phyloP scores from a whole-genome alignment of 2,113 vertebrate genomes.

The Vireo altiloquus region DNA sequence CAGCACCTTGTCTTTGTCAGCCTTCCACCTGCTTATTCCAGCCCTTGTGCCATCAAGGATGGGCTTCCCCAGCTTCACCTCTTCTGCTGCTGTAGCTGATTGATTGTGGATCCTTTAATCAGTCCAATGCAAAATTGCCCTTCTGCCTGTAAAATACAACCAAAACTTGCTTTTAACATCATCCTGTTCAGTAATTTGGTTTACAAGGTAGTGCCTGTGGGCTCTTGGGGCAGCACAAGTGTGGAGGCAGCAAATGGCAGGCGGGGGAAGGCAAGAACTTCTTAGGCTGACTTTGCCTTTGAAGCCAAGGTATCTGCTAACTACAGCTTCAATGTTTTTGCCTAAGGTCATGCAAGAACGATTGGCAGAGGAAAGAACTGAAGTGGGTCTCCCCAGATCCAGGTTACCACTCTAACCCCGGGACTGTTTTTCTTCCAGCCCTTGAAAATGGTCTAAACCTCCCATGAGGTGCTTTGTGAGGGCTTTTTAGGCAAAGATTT shows the following conservation, averaged over 20 bases:
- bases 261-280: not conserved
- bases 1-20: not conserved
- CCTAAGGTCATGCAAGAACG: not conserved
- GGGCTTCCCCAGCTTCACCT: not conserved
- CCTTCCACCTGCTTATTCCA: not conserved
- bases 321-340: constrained; percentile 34
- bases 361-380: constrained; percentile 49
- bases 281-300: constrained; percentile 31
- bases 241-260: constrained; percentile 14
- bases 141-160: not conserved
- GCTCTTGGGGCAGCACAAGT: not conserved
- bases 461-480: not conserved
- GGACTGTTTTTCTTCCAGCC: constrained; percentile 22
- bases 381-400: constrained; percentile 32
- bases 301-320: not conserved
- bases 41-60: not conserved
- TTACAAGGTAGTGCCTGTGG: not conserved
- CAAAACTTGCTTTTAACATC: not conserved
- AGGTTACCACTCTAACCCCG: constrained; percentile 21
- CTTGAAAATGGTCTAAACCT: constrained; percentile 37
- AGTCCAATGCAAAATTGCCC: not conserved
- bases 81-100: not conserved
- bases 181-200: not conserved
- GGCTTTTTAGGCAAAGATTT: constrained; percentile 18
- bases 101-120: not conserved